Evolutionary conservation across 2,888 invertebrate species (phyloP), one percentile per base, ranked within the genome.

Genomic region (Nephrotoma guestfalica): DNA sequence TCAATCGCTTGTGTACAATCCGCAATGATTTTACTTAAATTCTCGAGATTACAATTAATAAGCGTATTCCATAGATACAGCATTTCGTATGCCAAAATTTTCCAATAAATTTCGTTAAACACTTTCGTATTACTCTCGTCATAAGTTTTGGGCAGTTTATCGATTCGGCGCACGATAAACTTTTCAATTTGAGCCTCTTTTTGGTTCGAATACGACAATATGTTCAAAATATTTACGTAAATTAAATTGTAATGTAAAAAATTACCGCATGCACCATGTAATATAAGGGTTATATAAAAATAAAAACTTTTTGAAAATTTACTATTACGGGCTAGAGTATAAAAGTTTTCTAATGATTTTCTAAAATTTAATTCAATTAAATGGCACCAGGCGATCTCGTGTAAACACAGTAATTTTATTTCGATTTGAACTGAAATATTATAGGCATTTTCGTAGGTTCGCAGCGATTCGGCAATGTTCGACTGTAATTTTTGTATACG

Each of bases 11-110:
- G 13, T 30, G 18, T 15, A 40, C 85, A 89, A 93, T 93, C 93
- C 88, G 89, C 87, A 87, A 93, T 89, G 86, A 93, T 92, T 40
- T 87, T 88, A 15, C 89, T 88, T 15, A 93, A 89, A 30, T 91
- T 90, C 47, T 91, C 90, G 0, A 87, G 86, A 57, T 89, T 93
- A 90, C 92, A 94, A 88, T 92, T 94, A 41, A 94, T 93, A 88
- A 95, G 90, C 11, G 94, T 93, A 89, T 94, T 94, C 95, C 95
- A 95, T 85, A 95, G 90, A 89, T 94, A 95, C 47, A 95, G 91
- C 89, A 95, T 91, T 90, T 95, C 95, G 89, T 94, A 93, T 30
- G 93, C 92, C 86, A 94, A 91, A 87, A 95, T 90, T 88, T 92
- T 92, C 91, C 94, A 94, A 89, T 93, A 93, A 6, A 90, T 87